These are phyloP conservation scores for Sminthurinus aureus DNA, from an alignment of 2,888 invertebrate genomes.

Conservation along the genomic window DNA sequence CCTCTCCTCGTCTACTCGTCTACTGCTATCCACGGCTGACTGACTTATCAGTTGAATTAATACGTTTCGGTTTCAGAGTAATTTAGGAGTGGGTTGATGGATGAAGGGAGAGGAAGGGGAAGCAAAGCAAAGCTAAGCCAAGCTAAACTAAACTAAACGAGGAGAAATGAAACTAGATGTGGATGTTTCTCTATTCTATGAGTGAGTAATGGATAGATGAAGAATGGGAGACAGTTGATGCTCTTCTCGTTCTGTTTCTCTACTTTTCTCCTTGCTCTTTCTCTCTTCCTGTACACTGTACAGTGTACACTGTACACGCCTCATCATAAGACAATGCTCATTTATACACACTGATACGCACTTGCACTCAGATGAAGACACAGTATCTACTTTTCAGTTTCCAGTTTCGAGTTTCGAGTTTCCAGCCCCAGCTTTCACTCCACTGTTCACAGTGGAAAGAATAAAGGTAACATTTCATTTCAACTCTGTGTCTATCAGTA, in stretches of 20 bases:
- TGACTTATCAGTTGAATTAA: constrained; percentile 36
- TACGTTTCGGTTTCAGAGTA: constrained; percentile 33
- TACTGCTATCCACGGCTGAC: constrained; percentile 15
- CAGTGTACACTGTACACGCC: no score
- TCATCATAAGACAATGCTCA: no score
- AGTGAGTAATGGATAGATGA: not conserved
- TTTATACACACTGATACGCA: no score
- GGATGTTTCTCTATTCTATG: no score
- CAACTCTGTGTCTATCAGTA: not conserved
- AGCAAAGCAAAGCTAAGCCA: constrained; percentile 30
- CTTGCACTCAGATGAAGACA: no score
- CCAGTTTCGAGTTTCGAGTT: no score
- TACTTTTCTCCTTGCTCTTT: not conserved
- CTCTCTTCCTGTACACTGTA: no score
- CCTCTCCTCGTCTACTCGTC: not conserved
- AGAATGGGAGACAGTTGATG: constrained; percentile 32
- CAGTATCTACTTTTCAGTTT: no score
- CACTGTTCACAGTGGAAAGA: no score
- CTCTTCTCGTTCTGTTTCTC: not conserved
- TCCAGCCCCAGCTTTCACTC: no score
- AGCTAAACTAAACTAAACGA: not conserved
- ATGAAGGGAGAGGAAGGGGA: not conserved
- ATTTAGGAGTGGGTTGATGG: constrained; percentile 34
- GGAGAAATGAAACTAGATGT: not conserved
- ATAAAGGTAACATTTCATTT: not conserved